A percentile compares a stretch with the other conserved stretches of the same genome.
Evolutionary conservation across 1,140 invertebrate species (phyloP).

Genomic region (Diachasmimorpha longicaudata): DNA sequence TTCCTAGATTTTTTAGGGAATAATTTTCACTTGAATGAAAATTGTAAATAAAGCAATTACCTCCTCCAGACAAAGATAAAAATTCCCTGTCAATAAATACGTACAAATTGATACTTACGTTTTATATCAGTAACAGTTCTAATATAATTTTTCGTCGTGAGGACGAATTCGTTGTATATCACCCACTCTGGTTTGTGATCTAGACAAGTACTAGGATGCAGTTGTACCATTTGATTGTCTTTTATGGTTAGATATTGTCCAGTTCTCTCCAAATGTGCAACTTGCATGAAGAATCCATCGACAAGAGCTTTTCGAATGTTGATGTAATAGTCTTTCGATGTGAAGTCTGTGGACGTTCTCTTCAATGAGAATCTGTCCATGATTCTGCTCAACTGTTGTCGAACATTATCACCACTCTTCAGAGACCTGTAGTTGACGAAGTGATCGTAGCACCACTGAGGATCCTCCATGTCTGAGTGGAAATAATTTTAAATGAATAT

Average conservation of each 20-base stretch:
- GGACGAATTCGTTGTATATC: slow-evolving; percentile 99
- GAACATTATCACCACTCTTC: slow-evolving; percentile 90
- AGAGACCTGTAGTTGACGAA: slow-evolving; percentile 98
- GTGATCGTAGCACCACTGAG: slow-evolving; percentile 99
- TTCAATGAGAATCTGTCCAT: slow-evolving; percentile 95
- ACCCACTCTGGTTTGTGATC: slow-evolving; percentile 99
- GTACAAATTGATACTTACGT: slow-evolving; percentile 71
- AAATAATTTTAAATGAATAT: slow-evolving; percentile 10
- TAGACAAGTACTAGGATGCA: slow-evolving; percentile 98
- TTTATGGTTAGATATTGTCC: slow-evolving; percentile 99
- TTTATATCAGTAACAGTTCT: slow-evolving; percentile 98
- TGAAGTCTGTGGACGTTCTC: slow-evolving; percentile 97
- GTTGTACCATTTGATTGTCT: slow-evolving; percentile 98
- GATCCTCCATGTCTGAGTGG: slow-evolving; percentile 78
- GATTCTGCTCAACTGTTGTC: slow-evolving; percentile 82
- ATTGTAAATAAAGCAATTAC: too few species aligned
- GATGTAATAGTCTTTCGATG: slow-evolving; percentile 97
- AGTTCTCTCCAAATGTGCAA: slow-evolving; percentile 93
- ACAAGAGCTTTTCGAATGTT: slow-evolving; percentile 98
- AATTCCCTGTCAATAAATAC: too few species aligned
- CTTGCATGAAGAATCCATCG: slow-evolving; percentile 99
- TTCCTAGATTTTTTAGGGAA: too few species aligned
- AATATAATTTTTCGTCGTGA: slow-evolving; percentile 99
- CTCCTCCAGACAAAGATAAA: too few species aligned
- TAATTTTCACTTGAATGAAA: too few species aligned